Percentiles rank a stretch among this genome's conserved stretches.
Evolutionary conservation across 2,888 invertebrate genomes (phyloP).

Genomic region (Notodonta ziczac): DNA sequence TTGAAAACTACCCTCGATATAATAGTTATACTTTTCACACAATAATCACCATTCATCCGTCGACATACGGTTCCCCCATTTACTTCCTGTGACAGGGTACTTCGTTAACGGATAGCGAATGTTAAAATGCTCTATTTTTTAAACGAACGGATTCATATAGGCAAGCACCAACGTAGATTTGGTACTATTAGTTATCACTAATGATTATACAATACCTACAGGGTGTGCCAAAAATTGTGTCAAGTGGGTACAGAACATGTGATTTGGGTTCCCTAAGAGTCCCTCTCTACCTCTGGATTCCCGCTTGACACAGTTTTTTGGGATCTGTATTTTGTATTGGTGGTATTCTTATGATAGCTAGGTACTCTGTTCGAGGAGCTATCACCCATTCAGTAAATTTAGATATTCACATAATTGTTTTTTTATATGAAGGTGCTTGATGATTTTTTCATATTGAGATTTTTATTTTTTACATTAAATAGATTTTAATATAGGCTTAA

Average conservation of each 20-base stretch:
- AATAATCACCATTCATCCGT: background rate
- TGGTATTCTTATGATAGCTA: too few species aligned
- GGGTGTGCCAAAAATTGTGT: too few species aligned
- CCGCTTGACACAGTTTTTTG: too few species aligned
- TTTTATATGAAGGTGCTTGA: conserved; percentile 58
- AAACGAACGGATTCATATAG: conserved; percentile 18
- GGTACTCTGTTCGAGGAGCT: background rate
- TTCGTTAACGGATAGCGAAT: conserved; percentile 45
- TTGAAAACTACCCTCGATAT: background rate
- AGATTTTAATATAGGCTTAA: conserved; percentile 34
- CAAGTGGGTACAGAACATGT: too few species aligned
- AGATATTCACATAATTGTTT: conserved; percentile 28
- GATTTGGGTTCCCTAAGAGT: too few species aligned
- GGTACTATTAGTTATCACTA: conserved; percentile 16
- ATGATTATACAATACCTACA: too few species aligned
- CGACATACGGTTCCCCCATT: background rate
- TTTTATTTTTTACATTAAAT: conserved; percentile 45
- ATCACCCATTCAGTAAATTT: conserved; percentile 26
- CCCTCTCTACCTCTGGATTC: too few species aligned
- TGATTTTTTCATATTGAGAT: conserved; percentile 51
- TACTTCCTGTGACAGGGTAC: conserved; percentile 60
- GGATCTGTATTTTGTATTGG: too few species aligned
- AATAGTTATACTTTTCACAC: background rate
- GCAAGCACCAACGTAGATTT: conserved; percentile 19
- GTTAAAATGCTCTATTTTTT: conserved; percentile 31